Evolutionary conservation across 2,888 invertebrate species (phyloP), one percentile per base, ranked within the genome.

Genomic region (Timema cristinae): DNA sequence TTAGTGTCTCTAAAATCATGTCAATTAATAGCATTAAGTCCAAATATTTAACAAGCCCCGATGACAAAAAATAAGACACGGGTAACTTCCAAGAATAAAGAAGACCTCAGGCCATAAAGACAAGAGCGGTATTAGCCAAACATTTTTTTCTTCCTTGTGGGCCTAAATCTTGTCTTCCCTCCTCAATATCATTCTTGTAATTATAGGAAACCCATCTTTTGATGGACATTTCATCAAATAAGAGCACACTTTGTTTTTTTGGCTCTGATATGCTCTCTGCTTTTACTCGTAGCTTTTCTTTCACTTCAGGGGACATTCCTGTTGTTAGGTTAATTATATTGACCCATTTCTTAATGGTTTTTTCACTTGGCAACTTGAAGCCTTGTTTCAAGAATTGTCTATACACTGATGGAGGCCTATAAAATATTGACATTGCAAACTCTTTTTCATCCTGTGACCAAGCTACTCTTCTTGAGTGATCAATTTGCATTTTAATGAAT

Each of bases 381-480:
- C 79, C 74, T 52, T 75, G 67, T 69, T 76, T 75, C 47, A 74
- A 48, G n/a, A 78, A 70, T 73, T 73, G 77, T 54, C 68, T 74
- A 70, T 79, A 80, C 7, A 76, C 73, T 49, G 76, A 71, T 7
- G 79, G 79, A 5, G 79, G 78, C 75, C 77, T 77, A 67, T 79
- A 77, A 76, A 74, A 79, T 51, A 79, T 67, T n/a, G 75, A 73
- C 10, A 79, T 49, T 63, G 78, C 77, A 69, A 78, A 74, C 67
- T 77, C 72, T 73, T 77, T 78, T 72, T 79, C 78, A 47, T 76
- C 73, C 49, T 71, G 68, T 11, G 71, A 63, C 78, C 79, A 80
- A 9, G 72, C 63, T 8, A 68, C 63, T 71, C 72, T 2, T 61
- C 32, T 59, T 48, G 7, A 47, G 61, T 1, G 61, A 7, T 61